Conservation (phyloP, 53 echinoderm and acorn worm genomes). For the Temnopleurus reevesii region DNA sequence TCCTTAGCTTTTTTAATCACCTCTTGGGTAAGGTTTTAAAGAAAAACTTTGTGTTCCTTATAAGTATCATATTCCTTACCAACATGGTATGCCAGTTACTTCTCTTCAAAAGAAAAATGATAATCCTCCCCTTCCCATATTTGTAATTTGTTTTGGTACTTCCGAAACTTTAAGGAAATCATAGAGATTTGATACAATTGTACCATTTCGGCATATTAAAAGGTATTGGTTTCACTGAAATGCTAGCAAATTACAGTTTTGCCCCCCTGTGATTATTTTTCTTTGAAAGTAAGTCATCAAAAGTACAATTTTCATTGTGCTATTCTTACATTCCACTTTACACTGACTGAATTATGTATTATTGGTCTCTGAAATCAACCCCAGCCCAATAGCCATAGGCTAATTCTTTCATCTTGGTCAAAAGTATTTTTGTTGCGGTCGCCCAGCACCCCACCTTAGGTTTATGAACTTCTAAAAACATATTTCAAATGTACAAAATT, state of each 20-base stretch:
- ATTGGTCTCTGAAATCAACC: not conserved
- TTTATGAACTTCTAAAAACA: too few species aligned
- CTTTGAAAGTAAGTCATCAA: not conserved
- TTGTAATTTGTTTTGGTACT: too few species aligned
- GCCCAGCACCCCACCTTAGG: not conserved
- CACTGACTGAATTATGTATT: not conserved
- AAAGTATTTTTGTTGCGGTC: slow-evolving; percentile 11
- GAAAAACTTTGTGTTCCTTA: too few species aligned
- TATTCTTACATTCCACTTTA: not conserved
- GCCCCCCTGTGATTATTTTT: not conserved
- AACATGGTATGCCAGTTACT: too few species aligned
- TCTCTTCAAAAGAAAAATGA: too few species aligned
- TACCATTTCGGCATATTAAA: not conserved
- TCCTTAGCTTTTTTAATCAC: too few species aligned
- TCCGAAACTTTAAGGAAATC: too few species aligned
- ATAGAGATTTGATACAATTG: not conserved
- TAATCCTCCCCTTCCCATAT: too few species aligned
- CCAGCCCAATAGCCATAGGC: not conserved
- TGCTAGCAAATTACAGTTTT: not conserved
- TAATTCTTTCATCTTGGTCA: not conserved
- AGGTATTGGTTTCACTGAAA: not conserved
- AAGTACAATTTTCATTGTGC: not conserved
- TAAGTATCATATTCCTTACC: too few species aligned
- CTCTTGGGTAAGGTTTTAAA: too few species aligned
- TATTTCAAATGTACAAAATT: too few species aligned